Conservation (phyloP, 1,140 invertebrate genomes). For the Hestina assimilis region DNA sequence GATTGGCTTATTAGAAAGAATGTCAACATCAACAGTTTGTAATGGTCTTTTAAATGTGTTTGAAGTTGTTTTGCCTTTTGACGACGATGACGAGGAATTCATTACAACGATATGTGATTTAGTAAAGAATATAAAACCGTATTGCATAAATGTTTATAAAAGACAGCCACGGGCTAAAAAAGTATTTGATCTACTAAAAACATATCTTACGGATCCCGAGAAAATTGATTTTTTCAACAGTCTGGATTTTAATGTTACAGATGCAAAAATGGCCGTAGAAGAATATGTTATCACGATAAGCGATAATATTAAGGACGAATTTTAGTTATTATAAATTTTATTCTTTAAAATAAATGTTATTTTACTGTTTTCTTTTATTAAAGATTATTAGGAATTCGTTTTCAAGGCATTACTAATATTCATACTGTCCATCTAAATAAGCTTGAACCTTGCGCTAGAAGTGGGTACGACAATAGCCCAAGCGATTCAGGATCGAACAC, state of each 20-base stretch:
- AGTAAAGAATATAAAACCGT: constrained; percentile 46
- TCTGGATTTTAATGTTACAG: constrained; percentile 33
- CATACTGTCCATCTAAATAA: too few species aligned
- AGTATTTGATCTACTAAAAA: constrained; percentile 35
- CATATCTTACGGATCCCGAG: constrained; percentile 29
- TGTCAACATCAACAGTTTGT: constrained; percentile 47
- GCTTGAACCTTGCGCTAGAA: too few species aligned
- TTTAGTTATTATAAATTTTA: neutral
- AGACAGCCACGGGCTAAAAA: constrained; percentile 32
- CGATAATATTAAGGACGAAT: constrained; percentile 16
- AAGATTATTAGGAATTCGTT: too few species aligned
- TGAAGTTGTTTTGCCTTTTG: constrained; percentile 31
- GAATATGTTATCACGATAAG: constrained; percentile 35
- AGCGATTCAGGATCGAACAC: too few species aligned
- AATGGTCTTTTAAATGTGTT: constrained; percentile 57
- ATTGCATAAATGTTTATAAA: constrained; percentile 43
- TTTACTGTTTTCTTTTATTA: too few species aligned
- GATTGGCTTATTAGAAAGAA: constrained; percentile 54
- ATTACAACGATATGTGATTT: constrained; percentile 39
- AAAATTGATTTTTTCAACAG: constrained; percentile 26
- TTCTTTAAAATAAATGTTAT: neutral
- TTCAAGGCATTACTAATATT: too few species aligned
- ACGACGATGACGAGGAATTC: constrained; percentile 28
- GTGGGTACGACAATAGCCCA: too few species aligned
- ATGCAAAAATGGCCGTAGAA: constrained; percentile 27